These are phyloP conservation scores for Balaenoptera acutorostrata DNA, from an alignment of 2,113 vertebrate species.

Conservation along the genomic window DNA sequence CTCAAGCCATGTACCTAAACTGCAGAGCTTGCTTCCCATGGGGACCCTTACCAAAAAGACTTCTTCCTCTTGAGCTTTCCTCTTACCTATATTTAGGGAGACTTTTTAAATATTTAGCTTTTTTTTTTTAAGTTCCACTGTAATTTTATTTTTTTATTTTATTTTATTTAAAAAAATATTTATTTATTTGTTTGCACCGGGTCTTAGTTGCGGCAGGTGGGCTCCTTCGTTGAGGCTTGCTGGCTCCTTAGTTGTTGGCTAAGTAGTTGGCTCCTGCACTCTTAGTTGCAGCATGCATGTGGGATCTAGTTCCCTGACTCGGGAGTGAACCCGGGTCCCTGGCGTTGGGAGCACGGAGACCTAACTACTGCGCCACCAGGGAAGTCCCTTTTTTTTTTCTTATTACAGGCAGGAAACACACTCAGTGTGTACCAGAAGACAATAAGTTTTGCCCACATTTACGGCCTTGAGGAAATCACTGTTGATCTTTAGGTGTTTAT, in stretches of 20 bases:
- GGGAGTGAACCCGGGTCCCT: too few relatives aligned
- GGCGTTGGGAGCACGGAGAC: too few relatives aligned
- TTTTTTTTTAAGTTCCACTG: background rate
- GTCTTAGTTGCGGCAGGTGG: too few relatives aligned
- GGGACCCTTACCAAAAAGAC: background rate
- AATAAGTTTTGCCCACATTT: background rate
- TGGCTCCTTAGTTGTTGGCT: too few relatives aligned
- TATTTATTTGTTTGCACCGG: too few relatives aligned
- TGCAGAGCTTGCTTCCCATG: background rate
- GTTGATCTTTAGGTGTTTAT: background rate
- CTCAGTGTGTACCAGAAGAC: background rate
- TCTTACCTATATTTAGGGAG: background rate
- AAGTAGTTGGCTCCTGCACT: too few relatives aligned
- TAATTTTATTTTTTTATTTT: too few relatives aligned
- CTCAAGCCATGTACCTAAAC: background rate
- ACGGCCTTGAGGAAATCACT: background rate
- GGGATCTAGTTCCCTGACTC: too few relatives aligned
- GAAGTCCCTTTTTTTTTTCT: background rate
- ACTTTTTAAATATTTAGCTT: background rate
- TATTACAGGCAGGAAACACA: background rate
- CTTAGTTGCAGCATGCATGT: too few relatives aligned
- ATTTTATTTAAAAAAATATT: too few relatives aligned
- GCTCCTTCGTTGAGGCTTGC: too few relatives aligned
- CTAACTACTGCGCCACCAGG: too few relatives aligned
- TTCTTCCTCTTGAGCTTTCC: background rate